Conservation (phyloP, 1,140 invertebrate genomes). For the Bombus confusus region DNA sequence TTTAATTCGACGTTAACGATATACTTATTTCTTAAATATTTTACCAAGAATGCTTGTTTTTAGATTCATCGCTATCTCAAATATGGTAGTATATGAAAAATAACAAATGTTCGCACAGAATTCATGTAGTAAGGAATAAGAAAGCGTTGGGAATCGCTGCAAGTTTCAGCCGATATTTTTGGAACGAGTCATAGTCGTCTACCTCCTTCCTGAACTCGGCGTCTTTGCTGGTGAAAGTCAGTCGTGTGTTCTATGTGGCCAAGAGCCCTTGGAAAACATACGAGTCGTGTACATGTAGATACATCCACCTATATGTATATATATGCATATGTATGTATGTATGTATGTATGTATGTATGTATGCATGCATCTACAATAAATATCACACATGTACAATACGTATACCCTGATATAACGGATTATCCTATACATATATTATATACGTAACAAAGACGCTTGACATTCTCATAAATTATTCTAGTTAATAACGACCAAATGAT, state of each 20-base stretch:
- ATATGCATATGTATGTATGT: background rate
- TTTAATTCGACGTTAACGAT: background rate
- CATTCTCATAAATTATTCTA: conserved; percentile 30
- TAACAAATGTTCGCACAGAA: too few relatives aligned
- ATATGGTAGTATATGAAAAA: too few relatives aligned
- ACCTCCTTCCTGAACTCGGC: conserved; percentile 38
- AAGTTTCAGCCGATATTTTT: conserved; percentile 60
- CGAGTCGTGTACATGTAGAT: background rate
- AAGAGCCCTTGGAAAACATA: conserved; percentile 53
- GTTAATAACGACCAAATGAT: conserved; percentile 19
- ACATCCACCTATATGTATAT: background rate
- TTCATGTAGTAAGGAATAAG: background rate
- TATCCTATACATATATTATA: background rate
- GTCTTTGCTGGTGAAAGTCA: conserved; percentile 68
- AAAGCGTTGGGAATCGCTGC: background rate
- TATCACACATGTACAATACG: conserved; percentile 17
- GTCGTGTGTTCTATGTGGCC: conserved; percentile 49
- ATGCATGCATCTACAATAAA: background rate
- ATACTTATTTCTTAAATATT: background rate
- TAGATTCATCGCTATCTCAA: background rate
- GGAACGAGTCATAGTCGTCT: conserved; percentile 47
- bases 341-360: background rate
- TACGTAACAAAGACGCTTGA: conserved; percentile 22
- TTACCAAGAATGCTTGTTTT: background rate
- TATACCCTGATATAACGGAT: conserved; percentile 15